These are phyloP conservation scores for Tamias sibiricus DNA, from an alignment of 2,113 vertebrate genomes.

Conservation along the genomic window DNA sequence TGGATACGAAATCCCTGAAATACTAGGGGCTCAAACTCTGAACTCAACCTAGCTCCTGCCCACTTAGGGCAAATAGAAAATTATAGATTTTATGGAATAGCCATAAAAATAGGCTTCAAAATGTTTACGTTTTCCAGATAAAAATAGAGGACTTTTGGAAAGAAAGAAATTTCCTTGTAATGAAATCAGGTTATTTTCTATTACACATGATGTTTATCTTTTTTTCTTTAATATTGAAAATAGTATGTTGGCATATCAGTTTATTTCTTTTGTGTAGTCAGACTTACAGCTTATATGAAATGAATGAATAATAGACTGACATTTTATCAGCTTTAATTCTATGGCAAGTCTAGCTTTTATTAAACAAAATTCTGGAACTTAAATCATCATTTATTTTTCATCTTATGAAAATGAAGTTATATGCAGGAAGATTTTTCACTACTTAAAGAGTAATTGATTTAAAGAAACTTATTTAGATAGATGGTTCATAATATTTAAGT, in stretches of 20 bases:
- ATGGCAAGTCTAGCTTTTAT: background rate
- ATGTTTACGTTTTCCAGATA: background rate
- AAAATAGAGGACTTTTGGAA: background rate
- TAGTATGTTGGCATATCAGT: background rate
- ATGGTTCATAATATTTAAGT: background rate
- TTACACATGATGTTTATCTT: background rate
- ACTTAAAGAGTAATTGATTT: background rate
- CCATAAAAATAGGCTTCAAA: conserved; percentile 10
- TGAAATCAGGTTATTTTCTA: background rate
- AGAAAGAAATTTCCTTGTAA: background rate
- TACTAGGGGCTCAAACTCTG: background rate
- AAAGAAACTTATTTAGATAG: background rate
- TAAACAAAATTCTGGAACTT: background rate
- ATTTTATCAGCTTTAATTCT: conserved; percentile 23
- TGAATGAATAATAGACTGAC: background rate
- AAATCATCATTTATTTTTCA: background rate
- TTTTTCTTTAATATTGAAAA: background rate
- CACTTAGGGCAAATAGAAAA: background rate
- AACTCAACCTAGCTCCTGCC: background rate
- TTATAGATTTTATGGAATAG: background rate
- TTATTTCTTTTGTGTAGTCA: background rate
- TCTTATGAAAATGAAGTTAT: background rate
- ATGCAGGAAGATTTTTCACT: background rate
- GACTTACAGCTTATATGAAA: background rate
- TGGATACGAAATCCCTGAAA: background rate